Evolutionary conservation across 2,113 vertebrate genomes (phyloP).

Genomic region (Oophaga pumilio): DNA sequence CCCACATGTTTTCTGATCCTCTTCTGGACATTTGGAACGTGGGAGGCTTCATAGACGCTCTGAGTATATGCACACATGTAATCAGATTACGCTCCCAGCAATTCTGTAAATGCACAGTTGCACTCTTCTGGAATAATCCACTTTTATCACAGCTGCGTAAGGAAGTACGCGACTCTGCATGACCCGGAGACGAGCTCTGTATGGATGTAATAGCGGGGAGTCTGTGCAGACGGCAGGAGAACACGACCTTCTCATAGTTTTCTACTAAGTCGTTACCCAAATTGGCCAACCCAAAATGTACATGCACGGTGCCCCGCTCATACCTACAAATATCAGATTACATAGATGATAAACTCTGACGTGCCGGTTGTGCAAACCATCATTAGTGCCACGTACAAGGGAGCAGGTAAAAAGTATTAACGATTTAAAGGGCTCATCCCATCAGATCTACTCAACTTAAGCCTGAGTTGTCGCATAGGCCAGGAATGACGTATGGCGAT

Average conservation of each 20-base stretch:
- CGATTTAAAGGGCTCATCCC: not conserved
- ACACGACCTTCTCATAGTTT: too few species aligned
- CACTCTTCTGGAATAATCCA: not conserved
- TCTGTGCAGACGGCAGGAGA: too few species aligned
- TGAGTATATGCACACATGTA: not conserved
- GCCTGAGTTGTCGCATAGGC: too few species aligned
- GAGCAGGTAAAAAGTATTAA: not conserved
- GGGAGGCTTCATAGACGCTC: not conserved
- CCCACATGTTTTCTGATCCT: not conserved
- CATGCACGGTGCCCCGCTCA: not conserved
- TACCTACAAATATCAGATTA: not conserved
- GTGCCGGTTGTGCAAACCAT: not conserved
- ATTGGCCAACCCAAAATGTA: too few species aligned
- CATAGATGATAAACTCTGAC: not conserved
- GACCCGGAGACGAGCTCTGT: not conserved
- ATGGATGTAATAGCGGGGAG: too few species aligned
- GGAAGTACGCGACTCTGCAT: not conserved
- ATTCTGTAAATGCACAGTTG: conserved; percentile 17
- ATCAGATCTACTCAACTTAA: not conserved
- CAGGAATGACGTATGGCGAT: too few species aligned
- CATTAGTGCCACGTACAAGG: not conserved
- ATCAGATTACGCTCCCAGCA: not conserved
- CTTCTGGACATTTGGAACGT: not conserved
- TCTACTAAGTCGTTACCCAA: too few species aligned
- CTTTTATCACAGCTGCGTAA: not conserved